phyloP scores from a whole-genome alignment of 2,113 vertebrate genomes.

The Nothobranchius kuhntae region DNA sequence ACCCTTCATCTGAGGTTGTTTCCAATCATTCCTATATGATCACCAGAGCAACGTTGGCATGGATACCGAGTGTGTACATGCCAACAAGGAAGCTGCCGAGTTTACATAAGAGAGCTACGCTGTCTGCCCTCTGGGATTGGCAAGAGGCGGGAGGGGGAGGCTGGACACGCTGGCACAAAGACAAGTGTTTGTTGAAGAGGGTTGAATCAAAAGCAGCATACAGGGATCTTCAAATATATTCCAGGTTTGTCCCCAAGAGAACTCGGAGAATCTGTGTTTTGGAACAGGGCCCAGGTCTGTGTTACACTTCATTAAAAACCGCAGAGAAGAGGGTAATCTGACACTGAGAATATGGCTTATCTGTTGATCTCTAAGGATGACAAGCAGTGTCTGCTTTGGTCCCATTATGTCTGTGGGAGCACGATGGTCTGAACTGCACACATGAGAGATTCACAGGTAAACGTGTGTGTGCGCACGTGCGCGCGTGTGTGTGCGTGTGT shows the following conservation, averaged over 20 bases:
- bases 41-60: constrained; percentile 40
- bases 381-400: constrained; percentile 17
- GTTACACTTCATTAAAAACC: constrained; percentile 23
- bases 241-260: constrained; percentile 3
- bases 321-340: constrained; percentile 35
- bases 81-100: constrained; percentile 27
- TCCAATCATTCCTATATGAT: constrained; percentile 33
- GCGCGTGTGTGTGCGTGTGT: background rate
- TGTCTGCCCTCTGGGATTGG: constrained; percentile 4
- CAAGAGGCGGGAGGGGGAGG: constrained; percentile 13
- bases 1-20: constrained; percentile 41
- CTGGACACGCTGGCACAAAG: constrained; percentile 18
- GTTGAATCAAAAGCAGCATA: constrained; percentile 22
- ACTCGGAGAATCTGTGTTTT: constrained; percentile 15
- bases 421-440: constrained; percentile 13
- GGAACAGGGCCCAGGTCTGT: constrained; percentile 32
- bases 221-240: constrained; percentile 6
- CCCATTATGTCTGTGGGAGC: constrained; percentile 13
- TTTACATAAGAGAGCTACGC: constrained; percentile 47
- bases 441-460: background rate
- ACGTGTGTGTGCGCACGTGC: background rate
- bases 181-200: constrained; percentile 29
- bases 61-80: constrained; percentile 22
- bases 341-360: constrained; percentile 43
- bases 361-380: constrained; percentile 40